phyloP scores from a whole-genome alignment of 2,113 vertebrate species.

The Columba janthina region DNA sequence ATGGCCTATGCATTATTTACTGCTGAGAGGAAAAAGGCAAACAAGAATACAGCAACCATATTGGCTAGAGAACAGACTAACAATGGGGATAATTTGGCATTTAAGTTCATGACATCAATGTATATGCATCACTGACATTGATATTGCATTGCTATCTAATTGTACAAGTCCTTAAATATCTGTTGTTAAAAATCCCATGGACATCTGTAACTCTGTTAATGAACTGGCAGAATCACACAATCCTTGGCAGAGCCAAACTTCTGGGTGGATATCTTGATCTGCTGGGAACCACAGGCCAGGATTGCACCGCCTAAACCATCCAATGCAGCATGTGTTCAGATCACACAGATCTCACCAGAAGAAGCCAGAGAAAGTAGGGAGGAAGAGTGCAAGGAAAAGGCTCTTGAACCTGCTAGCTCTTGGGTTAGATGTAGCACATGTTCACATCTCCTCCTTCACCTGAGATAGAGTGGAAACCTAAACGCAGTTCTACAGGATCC shows the following conservation, averaged over 20 bases:
- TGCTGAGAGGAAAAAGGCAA: neutral
- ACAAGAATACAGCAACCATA: neutral
- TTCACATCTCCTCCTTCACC: neutral
- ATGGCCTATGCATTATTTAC: neutral
- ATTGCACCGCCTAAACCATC: rapidly evolving
- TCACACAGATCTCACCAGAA: neutral
- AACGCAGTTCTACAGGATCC: neutral
- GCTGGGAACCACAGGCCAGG: neutral
- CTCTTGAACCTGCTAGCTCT: neutral
- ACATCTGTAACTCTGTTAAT: neutral
- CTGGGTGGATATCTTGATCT: neutral
- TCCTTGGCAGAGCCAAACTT: neutral
- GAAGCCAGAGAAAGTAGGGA: neutral
- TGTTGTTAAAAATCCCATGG: neutral
- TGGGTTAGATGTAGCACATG: neutral
- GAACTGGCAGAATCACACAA: neutral
- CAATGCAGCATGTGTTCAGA: neutral
- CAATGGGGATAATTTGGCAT: neutral
- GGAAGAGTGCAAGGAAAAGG: neutral
- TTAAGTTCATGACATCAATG: neutral
- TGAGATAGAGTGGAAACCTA: neutral
- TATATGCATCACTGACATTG: neutral
- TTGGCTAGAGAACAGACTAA: neutral
- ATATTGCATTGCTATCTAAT: neutral
- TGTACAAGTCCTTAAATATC: neutral